phyloP scores from a whole-genome alignment of 2,113 vertebrate species.

The Phalacrocorax brasilianus region DNA sequence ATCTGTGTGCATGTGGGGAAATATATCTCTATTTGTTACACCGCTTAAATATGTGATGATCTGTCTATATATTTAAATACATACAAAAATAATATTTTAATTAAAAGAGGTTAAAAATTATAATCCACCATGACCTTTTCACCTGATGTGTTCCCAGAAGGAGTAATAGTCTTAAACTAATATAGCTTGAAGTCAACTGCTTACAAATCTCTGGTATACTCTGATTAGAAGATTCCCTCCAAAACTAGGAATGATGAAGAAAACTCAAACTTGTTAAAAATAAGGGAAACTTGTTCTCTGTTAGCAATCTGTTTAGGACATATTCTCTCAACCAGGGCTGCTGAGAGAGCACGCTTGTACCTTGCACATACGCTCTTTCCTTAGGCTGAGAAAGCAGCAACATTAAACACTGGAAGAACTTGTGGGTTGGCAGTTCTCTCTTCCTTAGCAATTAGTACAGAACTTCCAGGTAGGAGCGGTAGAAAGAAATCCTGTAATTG shows the following conservation, averaged over 20 bases:
- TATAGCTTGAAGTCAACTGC: background rate
- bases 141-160: background rate
- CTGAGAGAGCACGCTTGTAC: background rate
- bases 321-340: background rate
- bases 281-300: background rate
- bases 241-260: background rate
- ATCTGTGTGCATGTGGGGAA: background rate
- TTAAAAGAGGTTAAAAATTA: background rate
- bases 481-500: background rate
- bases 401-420: background rate
- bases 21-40: background rate
- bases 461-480: background rate
- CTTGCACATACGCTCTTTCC: background rate
- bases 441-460: background rate
- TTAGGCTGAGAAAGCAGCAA: background rate
- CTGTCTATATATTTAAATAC: background rate
- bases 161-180: background rate
- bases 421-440: background rate
- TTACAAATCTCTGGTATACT: background rate
- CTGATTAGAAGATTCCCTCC: background rate
- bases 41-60: background rate
- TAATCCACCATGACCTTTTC: background rate
- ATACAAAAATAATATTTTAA: background rate
- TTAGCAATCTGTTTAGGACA: background rate
- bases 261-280: background rate